A percentile compares a stretch with the other conserved stretches of the same genome.
Conservation (phyloP, 1,140 invertebrate species). For the Popillia japonica region DNA sequence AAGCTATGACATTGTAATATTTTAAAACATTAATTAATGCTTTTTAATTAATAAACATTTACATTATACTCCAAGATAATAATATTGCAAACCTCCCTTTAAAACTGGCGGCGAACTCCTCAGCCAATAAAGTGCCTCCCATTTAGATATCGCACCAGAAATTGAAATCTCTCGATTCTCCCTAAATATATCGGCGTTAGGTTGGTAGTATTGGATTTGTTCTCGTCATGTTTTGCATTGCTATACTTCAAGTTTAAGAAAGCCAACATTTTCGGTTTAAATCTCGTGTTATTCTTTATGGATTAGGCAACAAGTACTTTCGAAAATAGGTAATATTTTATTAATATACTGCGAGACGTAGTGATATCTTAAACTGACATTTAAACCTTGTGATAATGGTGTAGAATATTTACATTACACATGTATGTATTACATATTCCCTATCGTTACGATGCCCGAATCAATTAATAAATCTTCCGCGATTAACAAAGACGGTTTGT, state of each 20-base stretch:
- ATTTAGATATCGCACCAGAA: too few species aligned
- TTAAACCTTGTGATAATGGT: slow-evolving; percentile 18
- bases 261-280: slow-evolving; percentile 23
- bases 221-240: slow-evolving; percentile 22
- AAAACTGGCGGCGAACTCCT: too few species aligned
- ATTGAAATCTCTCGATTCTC: too few species aligned
- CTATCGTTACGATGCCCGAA: neutral
- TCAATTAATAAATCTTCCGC: neutral
- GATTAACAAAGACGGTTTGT: too few species aligned
- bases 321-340: slow-evolving; percentile 20
- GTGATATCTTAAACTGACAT: slow-evolving; percentile 23
- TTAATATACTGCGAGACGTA: neutral
- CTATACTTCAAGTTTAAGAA: slow-evolving; percentile 15
- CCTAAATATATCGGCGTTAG: neutral
- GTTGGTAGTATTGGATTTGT: slow-evolving; percentile 14
- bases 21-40: too few species aligned
- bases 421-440: slow-evolving; percentile 8
- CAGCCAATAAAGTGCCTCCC: too few species aligned
- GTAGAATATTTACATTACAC: neutral
- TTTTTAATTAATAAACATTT: neutral
- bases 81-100: too few species aligned
- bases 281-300: slow-evolving; percentile 4
- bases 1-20: too few species aligned
- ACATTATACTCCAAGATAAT: too few species aligned
- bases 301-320: neutral